Conservation (phyloP, 2,888 invertebrate species). For the Ectemnius lituratus region DNA sequence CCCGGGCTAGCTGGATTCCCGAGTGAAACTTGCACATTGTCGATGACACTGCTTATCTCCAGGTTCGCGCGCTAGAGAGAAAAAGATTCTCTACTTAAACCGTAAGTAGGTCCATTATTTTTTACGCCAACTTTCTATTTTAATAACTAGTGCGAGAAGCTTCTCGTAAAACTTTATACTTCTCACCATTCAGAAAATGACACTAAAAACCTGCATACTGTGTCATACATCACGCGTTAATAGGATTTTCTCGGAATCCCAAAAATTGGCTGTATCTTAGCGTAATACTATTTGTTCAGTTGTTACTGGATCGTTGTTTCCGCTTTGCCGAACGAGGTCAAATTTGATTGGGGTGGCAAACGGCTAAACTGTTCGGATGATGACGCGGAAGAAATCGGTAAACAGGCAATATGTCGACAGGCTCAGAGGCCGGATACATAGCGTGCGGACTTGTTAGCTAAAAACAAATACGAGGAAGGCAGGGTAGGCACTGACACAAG, state of each 20-base stretch:
- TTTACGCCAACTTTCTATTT: background rate
- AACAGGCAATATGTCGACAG: constrained; percentile 45
- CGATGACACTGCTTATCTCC: constrained; percentile 4
- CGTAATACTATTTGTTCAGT: background rate
- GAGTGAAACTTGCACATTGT: constrained; percentile 12
- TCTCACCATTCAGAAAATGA: too few relatives aligned
- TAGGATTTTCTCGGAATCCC: too few relatives aligned
- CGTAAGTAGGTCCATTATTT: constrained; percentile 4
- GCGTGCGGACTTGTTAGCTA: constrained; percentile 64
- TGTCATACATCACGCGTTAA: too few relatives aligned
- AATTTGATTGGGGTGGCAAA: too few relatives aligned
- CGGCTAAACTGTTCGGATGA: constrained; percentile 1
- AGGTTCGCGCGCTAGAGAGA: background rate
- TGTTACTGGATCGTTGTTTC: background rate
- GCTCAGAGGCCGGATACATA: constrained; percentile 35
- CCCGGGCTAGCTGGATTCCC: constrained; percentile 5
- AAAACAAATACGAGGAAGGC: constrained; percentile 67
- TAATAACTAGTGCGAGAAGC: too few relatives aligned
- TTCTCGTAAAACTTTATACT: too few relatives aligned
- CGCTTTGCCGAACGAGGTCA: background rate
- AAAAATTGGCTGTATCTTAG: too few relatives aligned
- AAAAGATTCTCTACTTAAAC: background rate
- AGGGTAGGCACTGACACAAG: constrained; percentile 46
- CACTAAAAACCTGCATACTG: too few relatives aligned
- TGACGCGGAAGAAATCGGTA: constrained; percentile 47